Evolutionary conservation across 2,113 vertebrate genomes (phyloP).

Genomic region (Mugil cephalus): DNA sequence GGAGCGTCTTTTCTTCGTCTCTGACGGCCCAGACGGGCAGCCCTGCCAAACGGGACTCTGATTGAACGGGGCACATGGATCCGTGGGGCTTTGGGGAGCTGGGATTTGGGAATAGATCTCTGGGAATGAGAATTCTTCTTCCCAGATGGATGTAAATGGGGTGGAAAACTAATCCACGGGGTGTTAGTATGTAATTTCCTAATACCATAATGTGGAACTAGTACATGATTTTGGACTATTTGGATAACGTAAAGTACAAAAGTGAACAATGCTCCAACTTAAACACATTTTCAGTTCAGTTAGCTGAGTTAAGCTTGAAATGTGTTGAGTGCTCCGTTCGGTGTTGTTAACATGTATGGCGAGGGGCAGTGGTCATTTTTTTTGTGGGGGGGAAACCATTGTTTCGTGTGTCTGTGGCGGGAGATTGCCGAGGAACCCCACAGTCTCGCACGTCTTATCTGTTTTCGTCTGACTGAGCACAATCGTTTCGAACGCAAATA

Average conservation of each 20-base stretch:
- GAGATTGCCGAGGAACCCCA: constrained; percentile 32
- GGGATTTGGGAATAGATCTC: constrained; percentile 46
- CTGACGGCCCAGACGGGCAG: constrained; percentile 54
- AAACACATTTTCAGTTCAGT: constrained; percentile 20
- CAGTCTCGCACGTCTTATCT: constrained; percentile 51
- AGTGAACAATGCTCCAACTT: constrained; percentile 24
- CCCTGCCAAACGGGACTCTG: constrained; percentile 50
- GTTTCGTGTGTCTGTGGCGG: constrained; percentile 46
- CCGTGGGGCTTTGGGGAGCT: constrained; percentile 17
- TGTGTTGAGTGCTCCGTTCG: constrained; percentile 36
- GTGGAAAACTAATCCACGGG: constrained; percentile 56
- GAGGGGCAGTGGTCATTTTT: constrained; percentile 57
- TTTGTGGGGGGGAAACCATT: constrained; percentile 33
- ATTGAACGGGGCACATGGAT: constrained; percentile 43
- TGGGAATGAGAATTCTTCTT: constrained; percentile 42
- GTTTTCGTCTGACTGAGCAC: constrained; percentile 51
- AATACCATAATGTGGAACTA: constrained; percentile 64
- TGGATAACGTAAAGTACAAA: constrained; percentile 36
- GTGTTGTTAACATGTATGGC: constrained; percentile 56
- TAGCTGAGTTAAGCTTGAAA: constrained; percentile 39
- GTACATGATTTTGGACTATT: constrained; percentile 31
- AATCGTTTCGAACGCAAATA: constrained; percentile 65
- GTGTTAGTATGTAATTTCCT: constrained; percentile 61
- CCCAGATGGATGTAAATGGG: constrained; percentile 58
- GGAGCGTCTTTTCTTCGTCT: constrained; percentile 48